Conservation (phyloP, 2,888 invertebrate genomes). For the Margaritifera margaritifera region DNA sequence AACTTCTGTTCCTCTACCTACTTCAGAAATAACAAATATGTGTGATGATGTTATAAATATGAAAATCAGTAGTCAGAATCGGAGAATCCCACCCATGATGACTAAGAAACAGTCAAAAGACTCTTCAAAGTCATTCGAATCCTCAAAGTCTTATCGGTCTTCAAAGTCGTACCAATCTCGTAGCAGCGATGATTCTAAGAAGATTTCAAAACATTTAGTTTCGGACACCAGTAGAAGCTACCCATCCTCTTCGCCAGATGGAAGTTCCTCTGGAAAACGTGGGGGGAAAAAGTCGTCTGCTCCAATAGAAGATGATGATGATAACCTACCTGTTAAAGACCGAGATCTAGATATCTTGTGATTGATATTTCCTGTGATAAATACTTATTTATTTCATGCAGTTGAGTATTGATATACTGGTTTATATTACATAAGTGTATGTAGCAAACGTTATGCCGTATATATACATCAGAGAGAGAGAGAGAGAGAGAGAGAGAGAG, state of each 20-base stretch:
- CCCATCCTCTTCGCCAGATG: too few species aligned
- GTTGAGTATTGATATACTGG: too few species aligned
- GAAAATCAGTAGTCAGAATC: constrained; percentile 10
- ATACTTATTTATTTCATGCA: too few species aligned
- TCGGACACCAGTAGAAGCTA: not conserved
- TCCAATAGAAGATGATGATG: constrained; percentile 49
- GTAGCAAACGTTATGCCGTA: not conserved
- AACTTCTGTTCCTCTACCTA: constrained; percentile 28
- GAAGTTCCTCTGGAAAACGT: not conserved
- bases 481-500: constrained; percentile 16
- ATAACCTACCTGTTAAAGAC: constrained; percentile 59
- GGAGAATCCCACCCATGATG: too few species aligned
- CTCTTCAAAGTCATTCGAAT: not conserved
- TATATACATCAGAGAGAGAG: not conserved
- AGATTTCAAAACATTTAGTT: constrained; percentile 9
- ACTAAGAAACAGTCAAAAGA: not conserved
- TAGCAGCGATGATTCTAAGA: not conserved
- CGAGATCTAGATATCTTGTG: constrained; percentile 66
- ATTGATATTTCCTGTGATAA: constrained; percentile 30
- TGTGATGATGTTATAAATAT: constrained; percentile 43
- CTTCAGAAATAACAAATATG: constrained; percentile 34
- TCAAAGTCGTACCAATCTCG: not conserved
- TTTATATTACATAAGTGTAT: too few species aligned
- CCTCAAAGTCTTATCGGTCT: not conserved
- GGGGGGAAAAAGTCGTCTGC: constrained; percentile 20